Conservation (phyloP, 2,797 vertebrate genomes). For the Pempheris klunzingeri region DNA sequence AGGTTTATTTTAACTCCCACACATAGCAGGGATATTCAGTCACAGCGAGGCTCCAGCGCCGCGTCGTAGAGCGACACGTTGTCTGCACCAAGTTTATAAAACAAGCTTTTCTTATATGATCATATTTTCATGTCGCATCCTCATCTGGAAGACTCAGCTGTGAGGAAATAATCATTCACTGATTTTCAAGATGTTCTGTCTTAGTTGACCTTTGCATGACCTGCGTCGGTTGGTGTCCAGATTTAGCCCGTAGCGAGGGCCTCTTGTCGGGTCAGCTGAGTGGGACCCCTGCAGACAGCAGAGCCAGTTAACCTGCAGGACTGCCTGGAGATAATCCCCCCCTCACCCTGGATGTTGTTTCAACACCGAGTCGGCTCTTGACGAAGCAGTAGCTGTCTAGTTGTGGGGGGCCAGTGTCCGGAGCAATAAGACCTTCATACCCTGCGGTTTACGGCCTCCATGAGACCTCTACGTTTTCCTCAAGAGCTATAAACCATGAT, state of each 20-base stretch:
- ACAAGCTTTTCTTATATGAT: not conserved
- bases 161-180: not conserved
- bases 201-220: slow-evolving; percentile 29
- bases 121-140: not conserved
- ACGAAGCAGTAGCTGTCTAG: slow-evolving; percentile 25
- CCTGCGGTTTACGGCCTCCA: not conserved
- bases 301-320: slow-evolving; percentile 50
- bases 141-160: not conserved
- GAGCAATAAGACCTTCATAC: slow-evolving; percentile 5
- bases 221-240: slow-evolving; percentile 22
- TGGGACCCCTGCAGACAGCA: slow-evolving; percentile 37
- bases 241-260: slow-evolving; percentile 32
- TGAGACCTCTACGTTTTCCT: not conserved
- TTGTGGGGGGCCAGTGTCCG: not conserved
- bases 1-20: slow-evolving; percentile 78
- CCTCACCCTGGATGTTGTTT: slow-evolving; percentile 46
- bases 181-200: not conserved
- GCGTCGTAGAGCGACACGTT: slow-evolving; percentile 3
- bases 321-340: slow-evolving; percentile 38
- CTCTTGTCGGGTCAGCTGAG: slow-evolving; percentile 35
- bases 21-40: slow-evolving; percentile 51
- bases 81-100: not conserved
- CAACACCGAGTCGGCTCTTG: slow-evolving; percentile 35
- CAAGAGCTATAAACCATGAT: not conserved
- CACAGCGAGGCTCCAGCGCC: slow-evolving; percentile 30